A percentile compares a stretch with the other conserved stretches of the same genome.
These are phyloP conservation scores for Himantopus leucocephalus DNA, from an alignment of 2,113 vertebrate genomes.

Conservation along the genomic window DNA sequence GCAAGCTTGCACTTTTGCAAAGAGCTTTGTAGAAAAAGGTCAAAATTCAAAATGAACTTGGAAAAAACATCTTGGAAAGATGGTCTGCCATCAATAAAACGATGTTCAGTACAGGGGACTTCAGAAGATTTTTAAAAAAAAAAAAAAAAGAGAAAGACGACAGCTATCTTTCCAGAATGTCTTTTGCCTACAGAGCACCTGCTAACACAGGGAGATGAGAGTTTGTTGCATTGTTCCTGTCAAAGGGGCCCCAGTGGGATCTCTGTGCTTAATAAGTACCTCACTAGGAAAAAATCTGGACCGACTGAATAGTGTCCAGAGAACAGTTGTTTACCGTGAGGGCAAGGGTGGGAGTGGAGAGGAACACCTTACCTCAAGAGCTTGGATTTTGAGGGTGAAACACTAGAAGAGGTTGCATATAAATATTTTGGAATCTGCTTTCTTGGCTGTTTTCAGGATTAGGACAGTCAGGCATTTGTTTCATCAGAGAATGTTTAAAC, in stretches of 20 bases:
- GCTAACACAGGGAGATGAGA: not conserved
- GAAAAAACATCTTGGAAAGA: not conserved
- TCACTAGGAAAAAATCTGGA: slow-evolving; percentile 26
- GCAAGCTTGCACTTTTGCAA: not conserved
- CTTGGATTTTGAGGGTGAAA: not conserved
- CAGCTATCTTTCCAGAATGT: not conserved
- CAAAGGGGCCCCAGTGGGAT: not conserved
- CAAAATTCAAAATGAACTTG: not conserved
- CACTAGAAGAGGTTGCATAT: not conserved
- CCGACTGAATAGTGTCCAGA: not conserved
- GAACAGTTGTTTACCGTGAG: not conserved
- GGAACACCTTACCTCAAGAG: slow-evolving; percentile 5
- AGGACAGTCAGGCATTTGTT: not conserved
- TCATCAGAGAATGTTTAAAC: not conserved
- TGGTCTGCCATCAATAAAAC: not conserved
- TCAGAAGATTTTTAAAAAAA: not conserved
- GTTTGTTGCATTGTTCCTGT: slow-evolving; percentile 8
- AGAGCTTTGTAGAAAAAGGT: not conserved
- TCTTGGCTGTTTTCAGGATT: not conserved
- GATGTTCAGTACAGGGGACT: not conserved
- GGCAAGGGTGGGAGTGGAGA: not conserved
- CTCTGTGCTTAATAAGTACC: not conserved
- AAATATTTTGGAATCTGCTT: not conserved
- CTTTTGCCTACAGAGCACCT: not conserved
- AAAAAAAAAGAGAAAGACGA: not conserved